Percentiles rank a stretch among this genome's conserved stretches.
Evolutionary conservation across 2,113 vertebrate species (phyloP).

Genomic region (Oreotragus oreotragus): DNA sequence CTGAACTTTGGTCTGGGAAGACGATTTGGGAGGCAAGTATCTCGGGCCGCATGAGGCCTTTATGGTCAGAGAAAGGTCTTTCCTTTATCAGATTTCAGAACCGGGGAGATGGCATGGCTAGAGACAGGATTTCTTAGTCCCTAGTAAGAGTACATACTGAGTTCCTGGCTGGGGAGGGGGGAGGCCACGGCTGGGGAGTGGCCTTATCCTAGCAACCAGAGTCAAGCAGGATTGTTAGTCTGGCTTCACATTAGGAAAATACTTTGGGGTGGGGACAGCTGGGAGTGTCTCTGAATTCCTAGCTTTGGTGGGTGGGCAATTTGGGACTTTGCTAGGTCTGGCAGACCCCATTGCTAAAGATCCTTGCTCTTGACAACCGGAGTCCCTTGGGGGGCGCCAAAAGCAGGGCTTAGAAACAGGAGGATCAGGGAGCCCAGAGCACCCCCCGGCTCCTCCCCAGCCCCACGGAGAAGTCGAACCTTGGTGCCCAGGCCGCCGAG

Average conservation of each 20-base stretch:
- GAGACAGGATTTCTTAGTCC: background rate
- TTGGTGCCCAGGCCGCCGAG: conserved; percentile 51
- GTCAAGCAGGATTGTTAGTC: background rate
- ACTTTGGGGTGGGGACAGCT: background rate
- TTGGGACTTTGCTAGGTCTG: background rate
- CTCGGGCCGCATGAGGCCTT: background rate
- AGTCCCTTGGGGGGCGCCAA: background rate
- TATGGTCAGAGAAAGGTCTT: background rate
- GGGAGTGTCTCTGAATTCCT: conserved; percentile 27
- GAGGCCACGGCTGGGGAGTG: background rate
- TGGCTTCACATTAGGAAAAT: conserved; percentile 27
- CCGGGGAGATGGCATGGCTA: background rate
- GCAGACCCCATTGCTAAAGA: background rate
- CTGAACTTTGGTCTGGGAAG: background rate
- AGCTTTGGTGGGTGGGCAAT: background rate
- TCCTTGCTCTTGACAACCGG: background rate
- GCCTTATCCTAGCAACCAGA: background rate
- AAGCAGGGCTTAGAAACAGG: background rate
- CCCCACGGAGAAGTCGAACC: background rate
- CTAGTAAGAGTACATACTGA: background rate
- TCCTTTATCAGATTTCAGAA: background rate
- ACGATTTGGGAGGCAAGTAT: background rate
- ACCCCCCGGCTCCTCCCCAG: background rate
- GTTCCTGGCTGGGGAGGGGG: background rate
- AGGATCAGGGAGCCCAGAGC: background rate